These are phyloP conservation scores for Peromyscus leucopus DNA, from an alignment of 2,113 vertebrate genomes.

Conservation along the genomic window DNA sequence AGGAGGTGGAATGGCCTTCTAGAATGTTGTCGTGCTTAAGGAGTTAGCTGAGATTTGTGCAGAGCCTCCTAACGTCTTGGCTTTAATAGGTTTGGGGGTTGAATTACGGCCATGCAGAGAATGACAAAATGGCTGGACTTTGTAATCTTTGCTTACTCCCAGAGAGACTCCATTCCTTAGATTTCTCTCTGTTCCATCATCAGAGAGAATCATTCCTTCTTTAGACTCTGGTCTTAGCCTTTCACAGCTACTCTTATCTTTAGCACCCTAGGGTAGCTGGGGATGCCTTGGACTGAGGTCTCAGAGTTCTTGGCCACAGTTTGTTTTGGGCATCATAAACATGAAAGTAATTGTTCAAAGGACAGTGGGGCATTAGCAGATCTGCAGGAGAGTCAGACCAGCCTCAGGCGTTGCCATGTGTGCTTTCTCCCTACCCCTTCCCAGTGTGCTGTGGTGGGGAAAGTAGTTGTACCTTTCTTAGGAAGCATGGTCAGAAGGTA, in stretches of 20 bases:
- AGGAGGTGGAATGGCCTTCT: too few relatives aligned
- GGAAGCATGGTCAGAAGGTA: neutral
- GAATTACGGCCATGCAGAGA: neutral
- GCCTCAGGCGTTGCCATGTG: neutral
- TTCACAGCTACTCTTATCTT: neutral
- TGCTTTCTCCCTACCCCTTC: too few relatives aligned
- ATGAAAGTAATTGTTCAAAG: neutral
- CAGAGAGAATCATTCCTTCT: neutral
- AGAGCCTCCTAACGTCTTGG: neutral
- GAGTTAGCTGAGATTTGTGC: too few relatives aligned
- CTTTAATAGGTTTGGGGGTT: neutral
- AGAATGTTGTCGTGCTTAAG: neutral
- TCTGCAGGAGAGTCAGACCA: neutral
- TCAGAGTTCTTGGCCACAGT: neutral
- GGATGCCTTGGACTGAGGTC: neutral
- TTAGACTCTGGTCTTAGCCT: neutral
- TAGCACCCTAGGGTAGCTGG: too few relatives aligned
- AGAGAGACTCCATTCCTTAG: neutral
- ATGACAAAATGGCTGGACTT: too few relatives aligned
- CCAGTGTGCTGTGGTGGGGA: neutral
- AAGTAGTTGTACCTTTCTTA: neutral
- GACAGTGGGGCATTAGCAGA: neutral
- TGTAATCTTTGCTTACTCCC: neutral
- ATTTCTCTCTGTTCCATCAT: neutral
- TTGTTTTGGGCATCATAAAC: neutral